phyloP scores from a whole-genome alignment of 2,888 invertebrate species.

The Drepanosiphum platanoidis region DNA sequence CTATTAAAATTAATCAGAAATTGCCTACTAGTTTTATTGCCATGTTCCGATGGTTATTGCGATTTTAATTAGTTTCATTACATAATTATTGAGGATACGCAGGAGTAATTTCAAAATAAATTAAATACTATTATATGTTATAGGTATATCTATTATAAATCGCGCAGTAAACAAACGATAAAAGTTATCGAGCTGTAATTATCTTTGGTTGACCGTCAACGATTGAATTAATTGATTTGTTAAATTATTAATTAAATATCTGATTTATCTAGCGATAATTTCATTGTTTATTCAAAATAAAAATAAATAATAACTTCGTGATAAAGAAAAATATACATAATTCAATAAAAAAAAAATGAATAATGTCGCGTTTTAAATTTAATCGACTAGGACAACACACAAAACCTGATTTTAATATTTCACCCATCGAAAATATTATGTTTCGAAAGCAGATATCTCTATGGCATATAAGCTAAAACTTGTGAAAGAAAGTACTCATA shows the following conservation, averaged over 20 bases:
- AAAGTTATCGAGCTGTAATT: background rate
- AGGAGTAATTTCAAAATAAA: background rate
- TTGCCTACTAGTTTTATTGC: background rate
- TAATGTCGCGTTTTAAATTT: background rate
- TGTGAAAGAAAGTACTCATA: background rate
- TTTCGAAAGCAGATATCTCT: background rate
- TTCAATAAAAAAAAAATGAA: background rate
- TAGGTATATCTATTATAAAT: background rate
- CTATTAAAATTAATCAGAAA: slow-evolving; percentile 10
- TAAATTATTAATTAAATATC: background rate
- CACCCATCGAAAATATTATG: background rate
- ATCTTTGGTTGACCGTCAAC: background rate
- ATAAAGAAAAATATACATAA: background rate
- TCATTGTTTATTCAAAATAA: background rate
- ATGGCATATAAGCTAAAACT: background rate
- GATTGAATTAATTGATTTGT: background rate
- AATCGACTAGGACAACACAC: background rate
- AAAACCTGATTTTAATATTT: background rate
- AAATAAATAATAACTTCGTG: background rate
- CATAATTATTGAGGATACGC: background rate
- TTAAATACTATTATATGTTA: background rate
- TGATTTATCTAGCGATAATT: background rate
- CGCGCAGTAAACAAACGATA: background rate
- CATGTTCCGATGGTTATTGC: background rate
- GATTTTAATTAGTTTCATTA: background rate